phyloP scores from a whole-genome alignment of 2,113 vertebrate genomes.

The Gadus chalcogrammus region DNA sequence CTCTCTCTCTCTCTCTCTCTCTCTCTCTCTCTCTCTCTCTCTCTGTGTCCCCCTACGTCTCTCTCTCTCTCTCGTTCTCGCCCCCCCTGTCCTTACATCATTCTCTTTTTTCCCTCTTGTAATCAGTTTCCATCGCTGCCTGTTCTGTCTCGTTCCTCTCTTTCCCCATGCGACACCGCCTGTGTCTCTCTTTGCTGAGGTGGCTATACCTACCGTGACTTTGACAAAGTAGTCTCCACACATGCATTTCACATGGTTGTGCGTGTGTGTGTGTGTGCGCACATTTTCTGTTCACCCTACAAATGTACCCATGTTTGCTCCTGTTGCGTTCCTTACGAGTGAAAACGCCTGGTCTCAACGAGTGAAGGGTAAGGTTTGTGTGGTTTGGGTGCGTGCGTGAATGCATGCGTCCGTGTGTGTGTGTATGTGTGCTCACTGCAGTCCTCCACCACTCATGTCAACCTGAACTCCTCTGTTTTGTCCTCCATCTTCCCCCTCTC shows the following conservation, averaged over 20 bases:
- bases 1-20: not conserved
- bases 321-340: slow-evolving; percentile 10
- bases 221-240: slow-evolving; percentile 72
- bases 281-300: not conserved
- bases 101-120: slow-evolving; percentile 22
- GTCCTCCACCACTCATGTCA: slow-evolving; percentile 48
- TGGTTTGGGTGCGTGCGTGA: not conserved
- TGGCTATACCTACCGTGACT: slow-evolving; percentile 75
- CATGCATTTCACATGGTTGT: slow-evolving; percentile 27
- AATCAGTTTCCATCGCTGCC: slow-evolving; percentile 22
- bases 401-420: slow-evolving; percentile 8
- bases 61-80: not conserved
- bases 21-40: not conserved
- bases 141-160: slow-evolving; percentile 9
- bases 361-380: slow-evolving; percentile 12
- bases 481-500: slow-evolving; percentile 39
- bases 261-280: slow-evolving; percentile 6
- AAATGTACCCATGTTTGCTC: not conserved
- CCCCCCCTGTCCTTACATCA: slow-evolving; percentile 28
- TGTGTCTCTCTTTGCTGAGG: slow-evolving; percentile 70
- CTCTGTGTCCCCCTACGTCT: not conserved
- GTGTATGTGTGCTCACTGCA: slow-evolving; percentile 32
- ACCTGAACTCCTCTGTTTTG: slow-evolving; percentile 28
- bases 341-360: not conserved
- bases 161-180: slow-evolving; percentile 38